These are phyloP conservation scores for Pygmarrhopalites habei DNA, from an alignment of 1,140 invertebrate genomes.

Conservation along the genomic window DNA sequence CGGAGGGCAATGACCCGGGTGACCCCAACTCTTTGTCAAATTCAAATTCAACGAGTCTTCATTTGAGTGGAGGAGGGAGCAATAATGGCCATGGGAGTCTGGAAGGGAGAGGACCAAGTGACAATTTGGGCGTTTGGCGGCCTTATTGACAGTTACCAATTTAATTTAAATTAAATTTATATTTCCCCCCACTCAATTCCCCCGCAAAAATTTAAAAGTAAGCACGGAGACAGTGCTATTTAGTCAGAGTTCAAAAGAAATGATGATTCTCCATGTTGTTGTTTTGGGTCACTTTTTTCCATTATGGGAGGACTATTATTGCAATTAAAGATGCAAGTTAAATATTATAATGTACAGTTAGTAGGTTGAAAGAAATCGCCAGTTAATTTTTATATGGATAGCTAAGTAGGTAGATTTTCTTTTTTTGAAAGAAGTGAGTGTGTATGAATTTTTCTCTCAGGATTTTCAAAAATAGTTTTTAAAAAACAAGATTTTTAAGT, in stretches of 20 bases:
- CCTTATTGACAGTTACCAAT: slow-evolving; percentile 18
- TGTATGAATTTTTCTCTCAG: too few species aligned
- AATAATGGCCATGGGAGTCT: not conserved
- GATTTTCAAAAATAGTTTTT: too few species aligned
- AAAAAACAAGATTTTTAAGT: too few species aligned
- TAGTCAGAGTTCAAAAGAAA: not conserved
- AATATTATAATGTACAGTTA: too few species aligned
- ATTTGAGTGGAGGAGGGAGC: slow-evolving; percentile 7
- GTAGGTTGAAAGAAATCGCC: too few species aligned
- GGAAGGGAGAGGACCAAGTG: not conserved
- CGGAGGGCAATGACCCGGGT: not conserved
- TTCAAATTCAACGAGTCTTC: not conserved
- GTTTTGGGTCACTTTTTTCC: not conserved
- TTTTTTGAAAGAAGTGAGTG: too few species aligned
- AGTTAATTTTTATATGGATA: too few species aligned
- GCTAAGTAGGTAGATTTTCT: too few species aligned
- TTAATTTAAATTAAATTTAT: not conserved
- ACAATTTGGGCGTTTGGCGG: slow-evolving; percentile 31
- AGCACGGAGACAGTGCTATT: not conserved
- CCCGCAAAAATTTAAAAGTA: not conserved
- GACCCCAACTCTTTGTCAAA: not conserved
- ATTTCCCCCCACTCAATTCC: not conserved
- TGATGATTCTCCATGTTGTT: not conserved
- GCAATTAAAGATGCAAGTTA: too few species aligned
- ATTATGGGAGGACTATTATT: too few species aligned